Evolutionary conservation across 2,113 vertebrate species (phyloP).

Genomic region (Urocolius indicus): DNA sequence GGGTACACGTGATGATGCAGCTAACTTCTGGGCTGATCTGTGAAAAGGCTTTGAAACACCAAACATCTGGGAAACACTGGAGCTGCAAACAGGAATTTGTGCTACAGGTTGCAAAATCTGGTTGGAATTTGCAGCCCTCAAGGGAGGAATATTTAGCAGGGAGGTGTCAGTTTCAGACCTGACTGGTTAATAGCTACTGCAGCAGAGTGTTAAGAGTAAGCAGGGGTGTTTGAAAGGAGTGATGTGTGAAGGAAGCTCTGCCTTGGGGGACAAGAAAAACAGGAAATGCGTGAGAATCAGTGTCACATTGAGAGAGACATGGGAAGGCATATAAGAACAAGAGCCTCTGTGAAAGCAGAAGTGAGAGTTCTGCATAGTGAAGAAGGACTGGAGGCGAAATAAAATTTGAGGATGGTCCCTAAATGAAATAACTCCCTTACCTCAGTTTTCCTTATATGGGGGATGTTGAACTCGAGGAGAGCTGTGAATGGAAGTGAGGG

Average conservation of each 20-base stretch:
- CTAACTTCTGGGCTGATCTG: neutral
- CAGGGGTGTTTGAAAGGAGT: neutral
- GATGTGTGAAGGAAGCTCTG: neutral
- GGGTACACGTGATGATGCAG: neutral
- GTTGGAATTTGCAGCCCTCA: constrained; percentile 6
- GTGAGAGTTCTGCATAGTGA: neutral
- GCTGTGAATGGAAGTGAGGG: neutral
- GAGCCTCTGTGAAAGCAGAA: neutral
- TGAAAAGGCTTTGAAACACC: neutral
- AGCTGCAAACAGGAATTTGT: neutral
- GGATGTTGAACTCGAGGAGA: neutral
- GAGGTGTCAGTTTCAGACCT: neutral
- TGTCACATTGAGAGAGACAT: neutral
- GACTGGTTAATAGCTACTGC: neutral
- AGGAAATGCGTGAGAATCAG: neutral
- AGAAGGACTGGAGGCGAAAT: neutral
- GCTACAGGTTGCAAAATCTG: neutral
- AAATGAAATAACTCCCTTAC: neutral
- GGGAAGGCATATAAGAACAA: neutral
- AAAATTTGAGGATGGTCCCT: neutral
- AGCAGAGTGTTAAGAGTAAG: neutral
- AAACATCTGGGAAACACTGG: neutral
- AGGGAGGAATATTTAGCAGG: neutral
- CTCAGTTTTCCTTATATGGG: neutral
- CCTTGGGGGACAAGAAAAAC: neutral